These are phyloP conservation scores for Stercorarius parasiticus DNA, from an alignment of 2,113 vertebrate species.

Conservation along the genomic window DNA sequence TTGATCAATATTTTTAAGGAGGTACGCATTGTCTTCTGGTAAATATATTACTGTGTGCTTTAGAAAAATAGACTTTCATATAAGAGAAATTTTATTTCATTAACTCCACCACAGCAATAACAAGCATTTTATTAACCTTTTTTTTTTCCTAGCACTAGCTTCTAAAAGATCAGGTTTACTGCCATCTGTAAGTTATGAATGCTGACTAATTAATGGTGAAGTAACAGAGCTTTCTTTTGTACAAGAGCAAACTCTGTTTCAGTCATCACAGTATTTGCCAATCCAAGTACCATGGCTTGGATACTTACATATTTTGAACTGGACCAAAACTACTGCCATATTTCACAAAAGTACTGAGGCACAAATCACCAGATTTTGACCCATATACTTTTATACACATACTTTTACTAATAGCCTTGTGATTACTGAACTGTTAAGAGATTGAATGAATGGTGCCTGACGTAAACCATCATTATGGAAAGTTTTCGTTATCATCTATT, in stretches of 20 bases:
- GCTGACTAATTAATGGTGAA: background rate
- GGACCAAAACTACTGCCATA: background rate
- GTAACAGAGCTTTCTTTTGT: background rate
- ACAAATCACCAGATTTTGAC: background rate
- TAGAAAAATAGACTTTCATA: background rate
- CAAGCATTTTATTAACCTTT: background rate
- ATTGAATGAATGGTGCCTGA: background rate
- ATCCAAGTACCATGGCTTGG: background rate
- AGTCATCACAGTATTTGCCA: background rate
- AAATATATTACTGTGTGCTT: background rate
- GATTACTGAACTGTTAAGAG: background rate
- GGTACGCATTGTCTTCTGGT: background rate
- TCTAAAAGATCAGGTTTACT: background rate
- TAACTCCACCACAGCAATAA: background rate
- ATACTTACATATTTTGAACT: background rate
- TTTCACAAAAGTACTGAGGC: background rate
- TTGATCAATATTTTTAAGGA: background rate
- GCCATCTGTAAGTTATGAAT: background rate
- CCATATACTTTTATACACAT: background rate
- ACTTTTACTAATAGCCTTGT: background rate
- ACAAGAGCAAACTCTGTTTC: background rate
- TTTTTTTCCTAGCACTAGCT: background rate
- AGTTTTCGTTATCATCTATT: background rate
- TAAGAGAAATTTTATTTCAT: background rate
- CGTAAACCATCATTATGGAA: background rate